Conservation (phyloP, 2,113 vertebrate species). For the Ia io region DNA sequence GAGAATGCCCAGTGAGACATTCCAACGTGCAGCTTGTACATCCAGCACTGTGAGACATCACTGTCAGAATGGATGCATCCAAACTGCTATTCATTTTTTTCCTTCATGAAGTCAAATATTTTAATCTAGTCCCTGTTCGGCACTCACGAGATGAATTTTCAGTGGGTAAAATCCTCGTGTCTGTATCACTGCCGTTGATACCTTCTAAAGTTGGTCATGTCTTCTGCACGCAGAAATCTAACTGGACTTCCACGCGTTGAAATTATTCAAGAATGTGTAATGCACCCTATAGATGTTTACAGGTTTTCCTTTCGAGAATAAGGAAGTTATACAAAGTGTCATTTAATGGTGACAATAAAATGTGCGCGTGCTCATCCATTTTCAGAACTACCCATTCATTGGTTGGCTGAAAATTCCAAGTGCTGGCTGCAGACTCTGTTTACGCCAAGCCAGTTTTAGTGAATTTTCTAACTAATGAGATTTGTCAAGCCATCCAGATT, state of each 20-base stretch:
- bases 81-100: background rate
- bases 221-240: background rate
- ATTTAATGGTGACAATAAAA: background rate
- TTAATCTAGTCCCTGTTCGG: background rate
- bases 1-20: background rate
- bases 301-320: background rate
- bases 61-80: background rate
- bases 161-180: background rate
- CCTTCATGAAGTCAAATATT: background rate
- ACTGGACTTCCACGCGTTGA: background rate
- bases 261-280: background rate
- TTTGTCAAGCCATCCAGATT: conserved; percentile 21
- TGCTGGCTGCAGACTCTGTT: background rate
- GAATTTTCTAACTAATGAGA: conserved; percentile 10
- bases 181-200: background rate
- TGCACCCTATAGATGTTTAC: background rate
- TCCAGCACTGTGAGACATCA: background rate
- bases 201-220: background rate
- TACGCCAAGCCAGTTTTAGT: background rate
- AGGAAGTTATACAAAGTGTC: background rate
- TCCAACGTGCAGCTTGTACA: background rate
- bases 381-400: background rate
- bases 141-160: background rate
- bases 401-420: background rate
- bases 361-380: background rate